Evolutionary conservation across 35 echinoderm and acorn worm species (phyloP).

Genomic region (Eucidaris tribuloides): DNA sequence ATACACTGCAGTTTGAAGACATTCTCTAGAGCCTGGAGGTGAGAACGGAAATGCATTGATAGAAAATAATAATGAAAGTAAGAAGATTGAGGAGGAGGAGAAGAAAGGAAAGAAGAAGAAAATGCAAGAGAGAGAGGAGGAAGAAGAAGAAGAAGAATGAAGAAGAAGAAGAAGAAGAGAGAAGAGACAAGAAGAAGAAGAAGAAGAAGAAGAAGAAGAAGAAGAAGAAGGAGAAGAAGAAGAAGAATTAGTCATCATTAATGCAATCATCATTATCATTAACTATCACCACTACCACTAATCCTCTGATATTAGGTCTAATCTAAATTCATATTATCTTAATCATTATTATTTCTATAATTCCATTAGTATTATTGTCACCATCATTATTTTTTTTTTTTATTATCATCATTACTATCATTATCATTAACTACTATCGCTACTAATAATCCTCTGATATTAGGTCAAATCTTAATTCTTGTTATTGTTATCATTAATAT

Average conservation of each 20-base stretch:
- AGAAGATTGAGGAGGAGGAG: not conserved
- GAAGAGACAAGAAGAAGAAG: not conserved
- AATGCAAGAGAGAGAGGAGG: not conserved
- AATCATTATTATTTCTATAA: too few species aligned
- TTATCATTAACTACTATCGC: too few species aligned
- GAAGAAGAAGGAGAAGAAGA: not conserved
- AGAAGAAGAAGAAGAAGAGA: not conserved
- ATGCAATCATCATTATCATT: too few species aligned
- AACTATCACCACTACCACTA: too few species aligned
- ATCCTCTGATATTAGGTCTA: too few species aligned
- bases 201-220: not conserved
- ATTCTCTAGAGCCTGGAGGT: constrained; percentile 79
- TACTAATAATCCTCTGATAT: too few species aligned
- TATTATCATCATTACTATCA: too few species aligned
- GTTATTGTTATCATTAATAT: too few species aligned
- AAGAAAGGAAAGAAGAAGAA: not conserved
- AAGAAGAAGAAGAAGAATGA: not conserved
- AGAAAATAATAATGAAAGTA: not conserved
- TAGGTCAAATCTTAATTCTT: too few species aligned
- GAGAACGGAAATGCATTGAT: not conserved
- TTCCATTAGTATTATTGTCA: too few species aligned
- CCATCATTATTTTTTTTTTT: too few species aligned
- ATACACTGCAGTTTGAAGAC: constrained; percentile 40
- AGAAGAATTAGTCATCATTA: not conserved
- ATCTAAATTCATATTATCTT: too few species aligned